These are phyloP conservation scores for Agonum fuliginosum DNA, from an alignment of 2,888 invertebrate genomes.

Conservation along the genomic window DNA sequence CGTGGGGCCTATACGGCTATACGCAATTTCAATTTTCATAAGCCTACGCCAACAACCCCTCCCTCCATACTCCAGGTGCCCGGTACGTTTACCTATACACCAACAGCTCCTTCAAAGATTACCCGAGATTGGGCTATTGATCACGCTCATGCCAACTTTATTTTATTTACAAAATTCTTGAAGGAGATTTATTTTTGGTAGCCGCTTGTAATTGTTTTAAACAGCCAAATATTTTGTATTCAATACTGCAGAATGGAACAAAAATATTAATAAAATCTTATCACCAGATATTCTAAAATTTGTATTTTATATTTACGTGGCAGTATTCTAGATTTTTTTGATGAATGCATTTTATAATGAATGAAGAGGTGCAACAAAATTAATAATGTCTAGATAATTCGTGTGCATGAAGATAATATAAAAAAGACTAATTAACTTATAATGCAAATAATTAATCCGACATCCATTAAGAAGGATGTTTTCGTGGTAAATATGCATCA, in stretches of 20 bases:
- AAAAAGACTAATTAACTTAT: slow-evolving; percentile 17
- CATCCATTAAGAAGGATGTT: slow-evolving; percentile 10
- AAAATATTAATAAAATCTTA: too few species aligned
- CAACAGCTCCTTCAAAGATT: slow-evolving; percentile 49
- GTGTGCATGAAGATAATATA: slow-evolving; percentile 9
- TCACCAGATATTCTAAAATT: too few species aligned
- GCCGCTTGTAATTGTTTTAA: not conserved
- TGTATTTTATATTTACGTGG: too few species aligned
- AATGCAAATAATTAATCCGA: slow-evolving; percentile 21
- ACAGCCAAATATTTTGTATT: not conserved
- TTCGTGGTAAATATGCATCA: not conserved
- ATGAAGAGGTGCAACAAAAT: not conserved
- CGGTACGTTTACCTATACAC: slow-evolving; percentile 39
- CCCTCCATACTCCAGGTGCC: too few species aligned
- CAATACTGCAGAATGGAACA: not conserved
- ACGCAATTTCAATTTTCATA: slow-evolving; percentile 60
- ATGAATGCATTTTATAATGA: not conserved
- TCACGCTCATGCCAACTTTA: slow-evolving; percentile 42
- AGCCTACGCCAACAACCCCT: slow-evolving; percentile 51
- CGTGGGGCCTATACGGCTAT: slow-evolving; percentile 54
- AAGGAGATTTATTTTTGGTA: not conserved
- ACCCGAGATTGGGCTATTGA: slow-evolving; percentile 47
- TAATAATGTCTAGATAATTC: slow-evolving; percentile 1
- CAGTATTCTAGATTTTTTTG: too few species aligned
- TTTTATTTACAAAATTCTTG: slow-evolving; percentile 30